These are phyloP conservation scores for Megaleporinus macrocephalus DNA, from an alignment of 2,113 vertebrate species.

Conservation along the genomic window DNA sequence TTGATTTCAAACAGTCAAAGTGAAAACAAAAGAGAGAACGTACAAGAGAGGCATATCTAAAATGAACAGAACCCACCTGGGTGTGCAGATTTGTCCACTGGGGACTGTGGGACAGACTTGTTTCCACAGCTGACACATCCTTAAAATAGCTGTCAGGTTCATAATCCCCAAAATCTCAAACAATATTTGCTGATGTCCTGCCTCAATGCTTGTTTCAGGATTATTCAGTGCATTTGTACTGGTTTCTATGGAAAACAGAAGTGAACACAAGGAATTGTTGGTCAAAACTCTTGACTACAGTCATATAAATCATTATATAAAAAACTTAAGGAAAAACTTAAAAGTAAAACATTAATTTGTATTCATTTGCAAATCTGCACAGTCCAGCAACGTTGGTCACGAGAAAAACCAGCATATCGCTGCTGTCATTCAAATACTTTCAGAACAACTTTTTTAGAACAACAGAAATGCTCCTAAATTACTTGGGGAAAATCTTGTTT, in stretches of 20 bases:
- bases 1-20: conserved; percentile 14
- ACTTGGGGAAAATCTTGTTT: no score
- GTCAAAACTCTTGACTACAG: not conserved
- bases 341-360: no score
- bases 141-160: conserved; percentile 22
- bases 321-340: no score
- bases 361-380: no score
- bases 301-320: not conserved
- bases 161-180: conserved; percentile 37
- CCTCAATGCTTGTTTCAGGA: not conserved
- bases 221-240: conserved; percentile 1
- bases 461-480: no score
- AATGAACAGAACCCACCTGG: not conserved
- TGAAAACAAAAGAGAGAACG: conserved; percentile 1
- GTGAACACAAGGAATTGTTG: not conserved
- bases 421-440: no score
- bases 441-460: no score
- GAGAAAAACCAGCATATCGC: no score
- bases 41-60: not conserved
- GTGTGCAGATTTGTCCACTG: conserved; percentile 8
- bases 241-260: conserved; percentile 25
- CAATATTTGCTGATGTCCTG: conserved; percentile 40
- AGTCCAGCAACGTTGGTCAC: no score
- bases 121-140: conserved; percentile 34
- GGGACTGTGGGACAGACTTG: conserved; percentile 16